A percentile compares a stretch with the other conserved stretches of the same genome.
Conservation (phyloP, 2,888 invertebrate genomes). For the Synanthedon vespiformis region DNA sequence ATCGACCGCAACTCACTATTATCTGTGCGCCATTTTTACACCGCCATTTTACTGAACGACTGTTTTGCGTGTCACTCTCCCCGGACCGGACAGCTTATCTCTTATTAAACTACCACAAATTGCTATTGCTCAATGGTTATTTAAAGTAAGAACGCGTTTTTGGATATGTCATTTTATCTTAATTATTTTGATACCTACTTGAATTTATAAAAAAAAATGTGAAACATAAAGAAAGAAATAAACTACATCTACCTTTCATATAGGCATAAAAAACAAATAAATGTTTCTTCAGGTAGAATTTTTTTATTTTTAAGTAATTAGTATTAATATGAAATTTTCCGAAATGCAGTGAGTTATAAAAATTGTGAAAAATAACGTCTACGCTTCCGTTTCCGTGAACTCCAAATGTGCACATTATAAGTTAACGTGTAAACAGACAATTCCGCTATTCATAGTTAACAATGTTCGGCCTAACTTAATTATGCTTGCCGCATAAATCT, state of each 20-base stretch:
- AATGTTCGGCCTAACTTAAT: slow-evolving; percentile 69
- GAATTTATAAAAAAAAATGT: too few relatives aligned
- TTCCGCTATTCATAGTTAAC: slow-evolving; percentile 62
- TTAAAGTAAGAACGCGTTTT: too few relatives aligned
- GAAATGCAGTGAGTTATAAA: too few relatives aligned
- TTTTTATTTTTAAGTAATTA: too few relatives aligned
- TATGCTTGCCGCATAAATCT: slow-evolving; percentile 70
- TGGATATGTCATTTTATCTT: too few relatives aligned
- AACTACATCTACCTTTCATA: too few relatives aligned
- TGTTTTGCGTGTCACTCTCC: slow-evolving; percentile 52
- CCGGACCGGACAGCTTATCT: slow-evolving; percentile 12
- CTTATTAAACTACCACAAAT: neutral
- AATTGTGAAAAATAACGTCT: too few relatives aligned
- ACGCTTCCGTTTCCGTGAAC: neutral
- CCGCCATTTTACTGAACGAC: slow-evolving; percentile 56
- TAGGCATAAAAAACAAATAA: too few relatives aligned
- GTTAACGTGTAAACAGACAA: slow-evolving; percentile 14
- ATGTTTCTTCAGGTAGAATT: too few relatives aligned
- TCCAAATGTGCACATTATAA: neutral
- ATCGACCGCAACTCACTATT: slow-evolving; percentile 54
- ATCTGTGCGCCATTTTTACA: slow-evolving; percentile 56
- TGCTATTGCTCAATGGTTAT: neutral
- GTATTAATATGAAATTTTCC: too few relatives aligned
- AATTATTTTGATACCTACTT: too few relatives aligned
- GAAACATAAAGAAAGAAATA: too few relatives aligned